These are phyloP conservation scores for Dermochelys coriacea DNA, from an alignment of 2,797 vertebrate genomes.

Conservation along the genomic window DNA sequence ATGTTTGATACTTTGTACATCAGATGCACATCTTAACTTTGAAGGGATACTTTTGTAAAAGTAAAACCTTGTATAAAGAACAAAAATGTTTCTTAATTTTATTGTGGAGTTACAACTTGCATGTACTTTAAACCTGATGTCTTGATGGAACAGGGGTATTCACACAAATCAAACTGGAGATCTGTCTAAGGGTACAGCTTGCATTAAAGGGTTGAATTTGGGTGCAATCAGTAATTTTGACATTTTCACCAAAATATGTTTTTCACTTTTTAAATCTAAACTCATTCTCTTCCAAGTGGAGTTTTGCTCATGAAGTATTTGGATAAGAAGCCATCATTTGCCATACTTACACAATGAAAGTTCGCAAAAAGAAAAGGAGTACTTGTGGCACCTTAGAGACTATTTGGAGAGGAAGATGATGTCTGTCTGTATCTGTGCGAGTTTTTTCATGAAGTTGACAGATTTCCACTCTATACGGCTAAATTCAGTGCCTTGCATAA, in stretches of 20 bases:
- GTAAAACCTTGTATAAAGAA: constrained; percentile 91
- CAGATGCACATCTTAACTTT: constrained; percentile 89
- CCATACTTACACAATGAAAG: constrained; percentile 76
- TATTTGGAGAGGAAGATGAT: too few relatives aligned
- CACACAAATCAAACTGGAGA: constrained; percentile 71
- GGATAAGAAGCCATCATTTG: constrained; percentile 86
- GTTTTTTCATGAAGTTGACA: too few relatives aligned
- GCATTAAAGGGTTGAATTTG: constrained; percentile 79
- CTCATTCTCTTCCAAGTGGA: constrained; percentile 77
- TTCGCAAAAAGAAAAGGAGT: too few relatives aligned
- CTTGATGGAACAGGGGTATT: constrained; percentile 77
- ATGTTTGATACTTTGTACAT: constrained; percentile 90
- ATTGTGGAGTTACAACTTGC: constrained; percentile 85
- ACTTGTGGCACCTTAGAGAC: too few relatives aligned
- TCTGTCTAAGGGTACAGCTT: constrained; percentile 78
- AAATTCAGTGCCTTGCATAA: too few relatives aligned
- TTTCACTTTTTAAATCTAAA: constrained; percentile 80
- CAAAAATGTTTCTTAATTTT: constrained; percentile 88
- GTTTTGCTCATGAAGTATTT: constrained; percentile 79
- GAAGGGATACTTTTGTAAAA: constrained; percentile 91
- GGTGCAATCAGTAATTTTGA: constrained; percentile 74
- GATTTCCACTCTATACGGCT: too few relatives aligned
- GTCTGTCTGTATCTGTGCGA: too few relatives aligned
- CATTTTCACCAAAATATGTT: constrained; percentile 79
- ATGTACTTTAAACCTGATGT: constrained; percentile 83